phyloP scores from a whole-genome alignment of 2,888 invertebrate genomes.

The Dynastes grantii region DNA sequence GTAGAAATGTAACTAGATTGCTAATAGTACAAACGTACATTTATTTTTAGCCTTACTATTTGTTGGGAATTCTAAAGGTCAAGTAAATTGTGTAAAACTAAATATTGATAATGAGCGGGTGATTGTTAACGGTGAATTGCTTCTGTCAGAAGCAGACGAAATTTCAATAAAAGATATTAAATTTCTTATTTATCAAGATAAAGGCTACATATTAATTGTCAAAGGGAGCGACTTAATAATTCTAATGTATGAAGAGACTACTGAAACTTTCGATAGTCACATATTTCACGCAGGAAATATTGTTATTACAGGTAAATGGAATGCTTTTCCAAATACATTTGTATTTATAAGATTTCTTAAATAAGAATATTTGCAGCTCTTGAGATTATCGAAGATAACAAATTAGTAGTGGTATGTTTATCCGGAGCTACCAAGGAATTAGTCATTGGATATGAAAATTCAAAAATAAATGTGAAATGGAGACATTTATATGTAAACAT shows the following conservation, averaged over 20 bases:
- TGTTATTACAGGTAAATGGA: conserved; percentile 62
- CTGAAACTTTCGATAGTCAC: conserved; percentile 61
- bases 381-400: conserved; percentile 60
- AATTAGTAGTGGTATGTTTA: conserved; percentile 61
- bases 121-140: conserved; percentile 54
- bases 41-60: conserved; percentile 57
- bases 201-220: conserved; percentile 61
- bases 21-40: too few species aligned
- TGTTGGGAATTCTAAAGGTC: conserved; percentile 63
- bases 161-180: conserved; percentile 62
- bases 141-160: conserved; percentile 59
- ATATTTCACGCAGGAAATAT: conserved; percentile 61
- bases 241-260: conserved; percentile 60
- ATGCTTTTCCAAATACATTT: neutral
- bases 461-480: conserved; percentile 62
- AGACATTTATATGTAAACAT: conserved; percentile 61
- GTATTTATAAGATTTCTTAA: neutral
- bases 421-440: conserved; percentile 64
- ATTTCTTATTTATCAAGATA: conserved; percentile 58
- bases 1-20: too few species aligned
- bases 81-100: conserved; percentile 61
- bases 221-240: conserved; percentile 63
- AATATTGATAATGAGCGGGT: conserved; percentile 58
- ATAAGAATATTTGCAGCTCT: conserved; percentile 60
- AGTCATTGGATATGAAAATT: conserved; percentile 58